Percentiles rank a stretch among this genome's conserved stretches.
Evolutionary conservation across 2,797 vertebrate genomes (phyloP).

Genomic region (Cetoscarus ocellatus): DNA sequence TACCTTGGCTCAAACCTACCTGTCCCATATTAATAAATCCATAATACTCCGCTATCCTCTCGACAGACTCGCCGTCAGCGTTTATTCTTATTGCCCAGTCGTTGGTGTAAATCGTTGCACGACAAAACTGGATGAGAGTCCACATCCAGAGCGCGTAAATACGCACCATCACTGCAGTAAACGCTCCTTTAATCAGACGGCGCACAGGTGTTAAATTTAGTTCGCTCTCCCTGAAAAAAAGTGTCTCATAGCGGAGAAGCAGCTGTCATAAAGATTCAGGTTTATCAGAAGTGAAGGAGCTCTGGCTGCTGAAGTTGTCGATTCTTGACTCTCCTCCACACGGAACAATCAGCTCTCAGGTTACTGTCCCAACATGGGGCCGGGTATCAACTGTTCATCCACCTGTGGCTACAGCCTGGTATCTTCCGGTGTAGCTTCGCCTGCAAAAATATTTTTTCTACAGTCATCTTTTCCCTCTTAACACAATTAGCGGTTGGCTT

Average conservation of each 20-base stretch:
- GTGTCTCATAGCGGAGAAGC: constrained; percentile 36
- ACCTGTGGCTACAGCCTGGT: constrained; percentile 13
- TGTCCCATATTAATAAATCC: constrained; percentile 95
- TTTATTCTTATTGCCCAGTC: constrained; percentile 93
- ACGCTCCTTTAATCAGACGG: constrained; percentile 17
- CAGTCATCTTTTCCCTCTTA: no score
- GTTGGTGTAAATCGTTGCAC: constrained; percentile 90
- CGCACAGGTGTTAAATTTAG: constrained; percentile 2
- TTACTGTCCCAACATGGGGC: constrained; percentile 67
- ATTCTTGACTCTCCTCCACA: constrained; percentile 42
- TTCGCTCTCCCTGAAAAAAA: neutral
- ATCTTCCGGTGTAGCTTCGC: neutral
- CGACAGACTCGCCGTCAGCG: constrained; percentile 85
- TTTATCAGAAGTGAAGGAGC: constrained; percentile 12
- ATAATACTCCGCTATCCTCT: constrained; percentile 91
- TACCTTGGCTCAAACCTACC: constrained; percentile 81
- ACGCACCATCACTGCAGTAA: constrained; percentile 63
- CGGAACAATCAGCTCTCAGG: constrained; percentile 48
- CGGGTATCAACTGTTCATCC: constrained; percentile 41
- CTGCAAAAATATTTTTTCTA: no score
- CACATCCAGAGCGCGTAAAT: constrained; percentile 83
- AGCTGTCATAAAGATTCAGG: neutral
- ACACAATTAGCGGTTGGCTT: no score
- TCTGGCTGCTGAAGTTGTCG: constrained; percentile 31
- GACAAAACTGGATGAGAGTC: constrained; percentile 84